Percentiles rank a stretch among this genome's conserved stretches.
Evolutionary conservation across 2,888 invertebrate genomes (phyloP).

Genomic region (Scrobipalpa atriplicella): DNA sequence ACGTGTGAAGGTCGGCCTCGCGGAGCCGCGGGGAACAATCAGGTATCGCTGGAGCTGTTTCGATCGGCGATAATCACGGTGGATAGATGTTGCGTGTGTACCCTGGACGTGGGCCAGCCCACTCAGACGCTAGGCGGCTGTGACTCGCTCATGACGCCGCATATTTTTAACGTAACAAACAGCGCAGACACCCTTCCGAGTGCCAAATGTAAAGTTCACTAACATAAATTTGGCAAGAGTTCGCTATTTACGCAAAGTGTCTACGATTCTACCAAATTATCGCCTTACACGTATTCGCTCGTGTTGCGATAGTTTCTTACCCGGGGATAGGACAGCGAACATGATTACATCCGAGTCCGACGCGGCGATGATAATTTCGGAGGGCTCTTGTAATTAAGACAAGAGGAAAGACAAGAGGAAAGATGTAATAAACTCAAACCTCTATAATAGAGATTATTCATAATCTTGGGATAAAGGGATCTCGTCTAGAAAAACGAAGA

Average conservation of each 20-base stretch:
- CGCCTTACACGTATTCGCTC: conserved; percentile 9
- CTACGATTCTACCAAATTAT: conserved; percentile 46
- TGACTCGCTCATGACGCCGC: conserved; percentile 79
- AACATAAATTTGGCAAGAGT: conserved; percentile 80
- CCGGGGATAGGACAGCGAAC: not conserved
- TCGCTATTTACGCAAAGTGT: conserved; percentile 69
- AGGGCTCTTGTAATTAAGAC: not conserved
- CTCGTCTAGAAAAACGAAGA: not conserved
- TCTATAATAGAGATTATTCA: not conserved
- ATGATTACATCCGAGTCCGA: not conserved
- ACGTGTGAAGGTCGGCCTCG: not conserved
- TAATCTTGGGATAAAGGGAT: conserved; percentile 3
- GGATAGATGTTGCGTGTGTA: conserved; percentile 47
- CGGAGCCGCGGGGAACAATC: conserved; percentile 1
- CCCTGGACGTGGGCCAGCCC: conserved; percentile 71
- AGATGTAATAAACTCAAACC: no score
- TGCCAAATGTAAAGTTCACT: conserved; percentile 82
- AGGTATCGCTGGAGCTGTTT: conserved; percentile 17
- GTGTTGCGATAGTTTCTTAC: not conserved
- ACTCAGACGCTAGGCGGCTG: conserved; percentile 60
- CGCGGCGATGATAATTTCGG: not conserved
- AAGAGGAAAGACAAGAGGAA: not conserved
- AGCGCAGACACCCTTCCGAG: conserved; percentile 70
- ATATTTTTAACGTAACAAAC: conserved; percentile 81
- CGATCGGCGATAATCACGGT: conserved; percentile 43